A percentile compares a stretch with the other conserved stretches of the same genome.
Conservation (phyloP, 1,140 invertebrate species). For the Platyura marginata region DNA sequence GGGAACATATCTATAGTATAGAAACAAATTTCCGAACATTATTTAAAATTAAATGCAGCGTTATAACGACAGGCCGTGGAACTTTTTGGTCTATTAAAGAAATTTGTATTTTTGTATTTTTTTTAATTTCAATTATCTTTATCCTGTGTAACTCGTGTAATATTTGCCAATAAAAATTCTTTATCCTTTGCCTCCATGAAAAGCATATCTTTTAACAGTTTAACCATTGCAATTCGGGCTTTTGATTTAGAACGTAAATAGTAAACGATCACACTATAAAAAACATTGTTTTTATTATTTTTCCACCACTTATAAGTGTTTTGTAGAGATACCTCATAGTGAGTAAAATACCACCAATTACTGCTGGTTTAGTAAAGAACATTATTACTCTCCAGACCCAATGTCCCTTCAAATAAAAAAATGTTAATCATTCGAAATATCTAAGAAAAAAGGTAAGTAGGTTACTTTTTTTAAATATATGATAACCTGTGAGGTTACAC, state of each 20-base stretch:
- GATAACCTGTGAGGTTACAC: not conserved
- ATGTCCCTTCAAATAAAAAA: conserved; percentile 10
- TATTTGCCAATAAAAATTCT: conserved; percentile 44
- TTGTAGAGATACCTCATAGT: conserved; percentile 15
- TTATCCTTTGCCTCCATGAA: conserved; percentile 52
- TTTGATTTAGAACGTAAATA: conserved; percentile 40
- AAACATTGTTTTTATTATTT: conserved; percentile 5
- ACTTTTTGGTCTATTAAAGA: too few species aligned
- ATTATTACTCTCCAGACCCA: conserved; percentile 24
- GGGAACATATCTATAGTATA: too few species aligned
- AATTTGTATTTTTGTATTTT: too few species aligned
- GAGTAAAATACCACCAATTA: conserved; percentile 27
- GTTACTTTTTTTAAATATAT: too few species aligned
- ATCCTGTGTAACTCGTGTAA: conserved; percentile 14
- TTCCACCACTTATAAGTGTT: too few species aligned
- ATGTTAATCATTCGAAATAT: not conserved
- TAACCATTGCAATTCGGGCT: conserved; percentile 41
- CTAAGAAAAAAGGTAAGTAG: not conserved
- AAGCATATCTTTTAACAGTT: conserved; percentile 45
- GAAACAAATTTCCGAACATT: too few species aligned
- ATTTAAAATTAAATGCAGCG: too few species aligned
- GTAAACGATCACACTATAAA: conserved; percentile 40
- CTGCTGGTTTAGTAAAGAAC: conserved; percentile 28
- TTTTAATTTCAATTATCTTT: too few species aligned
- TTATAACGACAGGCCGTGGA: too few species aligned